These are phyloP conservation scores for Eurystomus glaucurus DNA, from an alignment of 2,797 vertebrate species.

Conservation along the genomic window DNA sequence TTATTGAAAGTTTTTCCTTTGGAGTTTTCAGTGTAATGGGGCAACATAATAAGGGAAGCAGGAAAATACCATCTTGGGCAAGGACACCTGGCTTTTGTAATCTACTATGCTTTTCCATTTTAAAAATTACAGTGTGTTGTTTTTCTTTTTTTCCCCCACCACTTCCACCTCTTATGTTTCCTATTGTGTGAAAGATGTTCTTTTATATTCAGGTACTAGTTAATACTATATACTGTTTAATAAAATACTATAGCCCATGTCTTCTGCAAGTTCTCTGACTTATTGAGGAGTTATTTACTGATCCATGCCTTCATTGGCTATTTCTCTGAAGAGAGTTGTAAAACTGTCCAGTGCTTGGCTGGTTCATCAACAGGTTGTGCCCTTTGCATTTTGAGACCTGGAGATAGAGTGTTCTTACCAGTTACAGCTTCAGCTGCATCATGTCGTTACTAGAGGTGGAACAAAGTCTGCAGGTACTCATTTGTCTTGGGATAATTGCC, in stretches of 20 bases:
- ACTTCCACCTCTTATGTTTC: neutral
- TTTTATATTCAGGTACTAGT: neutral
- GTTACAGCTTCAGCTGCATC: neutral
- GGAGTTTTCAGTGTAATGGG: neutral
- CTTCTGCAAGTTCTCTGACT: neutral
- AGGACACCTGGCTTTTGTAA: neutral
- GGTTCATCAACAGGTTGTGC: neutral
- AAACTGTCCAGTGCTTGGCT: neutral
- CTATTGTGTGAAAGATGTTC: neutral
- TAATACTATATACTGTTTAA: neutral
- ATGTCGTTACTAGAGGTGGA: neutral
- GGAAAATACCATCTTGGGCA: neutral
- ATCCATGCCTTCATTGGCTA: neutral
- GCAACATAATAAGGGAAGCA: neutral
- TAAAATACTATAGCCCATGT: neutral
- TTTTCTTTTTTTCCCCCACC: neutral
- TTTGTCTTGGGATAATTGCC: neutral
- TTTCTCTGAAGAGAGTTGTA: neutral
- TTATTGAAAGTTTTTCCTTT: neutral
- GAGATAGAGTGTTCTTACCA: neutral
- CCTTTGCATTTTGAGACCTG: neutral
- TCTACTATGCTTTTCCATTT: neutral
- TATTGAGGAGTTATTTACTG: neutral
- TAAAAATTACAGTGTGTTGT: neutral
- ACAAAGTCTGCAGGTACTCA: neutral